Evolutionary conservation across 2,113 vertebrate species (phyloP), one percentile per base, ranked within the genome.

Genomic region (Lagopus leucura): DNA sequence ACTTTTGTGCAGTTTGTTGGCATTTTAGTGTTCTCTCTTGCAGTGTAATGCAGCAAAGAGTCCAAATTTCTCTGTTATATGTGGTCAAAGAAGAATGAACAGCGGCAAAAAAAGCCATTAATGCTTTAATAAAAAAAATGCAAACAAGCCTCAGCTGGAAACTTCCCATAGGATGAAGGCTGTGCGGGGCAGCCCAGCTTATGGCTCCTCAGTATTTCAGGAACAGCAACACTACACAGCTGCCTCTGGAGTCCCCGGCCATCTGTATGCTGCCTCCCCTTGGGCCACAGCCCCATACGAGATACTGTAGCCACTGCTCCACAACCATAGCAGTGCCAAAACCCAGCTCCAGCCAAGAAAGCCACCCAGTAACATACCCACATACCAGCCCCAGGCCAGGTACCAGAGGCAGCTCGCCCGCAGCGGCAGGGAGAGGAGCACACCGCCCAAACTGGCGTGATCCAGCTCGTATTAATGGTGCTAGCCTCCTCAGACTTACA

Each of bases 401-500:
- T 30, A 92, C 45, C 86, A 86, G 82, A 92, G 65, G 38, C 38
- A 50, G 48, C 45, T 47, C 82, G 91, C 72, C 79, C 48, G 63
- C 92, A 52, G 86, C 13, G 1, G 58, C 52, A 27, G 42, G 36
- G 30, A 82, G 71, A 88, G 57, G 89, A 94, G 73, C 65, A 28
- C 80, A 92, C 86, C 67, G 88, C 38, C 81, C 91, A 91, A 81
- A 94, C 96, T 83, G 83, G 75, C 94, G 77, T 97, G 96, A 92
- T 97, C 93, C 96, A 95, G 95, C 71, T 70, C 86, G 70, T 86
- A 86, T 97, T 97, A 97, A 96, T 90, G 63, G 96, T 58, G 85
- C 94, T 74, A 75, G 89, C 96, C 94, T 97, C 97, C 96, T 75
- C 80, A 97, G 94, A 95, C 96, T 96, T 91, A 87, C 87, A 93